Percentiles rank a stretch among this genome's conserved stretches.
These are phyloP conservation scores for Teleopsis dalmanni DNA, from an alignment of 1,140 invertebrate species.

Conservation along the genomic window DNA sequence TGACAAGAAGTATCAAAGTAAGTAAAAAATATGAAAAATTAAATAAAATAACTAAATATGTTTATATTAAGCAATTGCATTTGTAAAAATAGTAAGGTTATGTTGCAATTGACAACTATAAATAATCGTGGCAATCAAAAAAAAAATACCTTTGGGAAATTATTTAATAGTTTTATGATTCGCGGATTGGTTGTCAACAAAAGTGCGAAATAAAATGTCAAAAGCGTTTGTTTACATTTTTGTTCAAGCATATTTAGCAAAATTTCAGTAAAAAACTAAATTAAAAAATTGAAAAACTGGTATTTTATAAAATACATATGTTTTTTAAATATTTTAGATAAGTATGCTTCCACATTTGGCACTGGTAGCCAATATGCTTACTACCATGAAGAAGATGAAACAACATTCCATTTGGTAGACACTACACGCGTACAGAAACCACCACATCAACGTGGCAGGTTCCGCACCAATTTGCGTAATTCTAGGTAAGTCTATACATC, in stretches of 20 bases:
- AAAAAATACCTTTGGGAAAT: conserved; percentile 10
- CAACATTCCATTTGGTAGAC: conserved; percentile 95
- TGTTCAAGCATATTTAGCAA: background rate
- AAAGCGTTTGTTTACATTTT: background rate
- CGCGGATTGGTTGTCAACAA: too few species aligned
- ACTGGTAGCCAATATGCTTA: conserved; percentile 93
- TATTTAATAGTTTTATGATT: too few species aligned
- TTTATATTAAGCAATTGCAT: conserved; percentile 8
- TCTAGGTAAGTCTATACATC: conserved; percentile 43
- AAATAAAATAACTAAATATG: background rate
- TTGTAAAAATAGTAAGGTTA: conserved; percentile 31
- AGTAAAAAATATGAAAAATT: conserved; percentile 40
- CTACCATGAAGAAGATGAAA: conserved; percentile 97
- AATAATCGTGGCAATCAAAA: conserved; percentile 29
- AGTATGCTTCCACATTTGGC: conserved; percentile 93
- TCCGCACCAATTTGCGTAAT: conserved; percentile 74
- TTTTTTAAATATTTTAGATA: conserved; percentile 57
- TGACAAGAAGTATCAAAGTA: conserved; percentile 92
- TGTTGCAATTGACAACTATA: conserved; percentile 14
- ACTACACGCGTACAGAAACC: conserved; percentile 86
- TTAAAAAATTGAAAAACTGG: background rate
- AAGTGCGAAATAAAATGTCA: conserved; percentile 1
- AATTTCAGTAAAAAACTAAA: conserved; percentile 1
- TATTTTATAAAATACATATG: background rate
- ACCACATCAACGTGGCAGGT: conserved; percentile 80